Evolutionary conservation across 2,888 invertebrate species (phyloP).

Genomic region (Microctonus aethiopoides): DNA sequence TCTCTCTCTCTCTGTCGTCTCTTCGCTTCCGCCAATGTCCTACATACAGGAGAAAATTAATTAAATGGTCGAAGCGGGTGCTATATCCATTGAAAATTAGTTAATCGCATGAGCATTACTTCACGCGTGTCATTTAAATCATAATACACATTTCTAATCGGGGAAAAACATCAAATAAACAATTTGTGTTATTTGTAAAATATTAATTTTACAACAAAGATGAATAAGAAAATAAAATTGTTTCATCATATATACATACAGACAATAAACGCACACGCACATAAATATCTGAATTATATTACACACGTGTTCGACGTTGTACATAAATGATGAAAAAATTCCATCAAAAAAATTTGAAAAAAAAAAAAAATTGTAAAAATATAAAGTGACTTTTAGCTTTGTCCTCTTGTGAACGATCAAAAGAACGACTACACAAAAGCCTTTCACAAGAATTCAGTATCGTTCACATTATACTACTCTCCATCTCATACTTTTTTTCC

Average conservation of each 20-base stretch:
- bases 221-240: neutral
- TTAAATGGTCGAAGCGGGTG: neutral
- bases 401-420: neutral
- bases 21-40: neutral
- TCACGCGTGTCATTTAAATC: neutral
- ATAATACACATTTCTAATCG: neutral
- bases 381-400: neutral
- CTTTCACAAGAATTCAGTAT: neutral
- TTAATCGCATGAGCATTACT: slow-evolving; percentile 1
- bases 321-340: neutral
- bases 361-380: neutral
- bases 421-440: neutral
- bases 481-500: neutral
- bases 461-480: neutral
- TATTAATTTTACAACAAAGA: neutral
- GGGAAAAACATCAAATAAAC: neutral
- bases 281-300: neutral
- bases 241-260: neutral
- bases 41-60: neutral
- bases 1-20: neutral
- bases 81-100: neutral
- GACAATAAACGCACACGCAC: neutral
- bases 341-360: neutral
- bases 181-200: neutral
- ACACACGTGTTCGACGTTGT: neutral